Conservation (phyloP, 2,797 vertebrate species). For the Megaceryle alcyon region DNA sequence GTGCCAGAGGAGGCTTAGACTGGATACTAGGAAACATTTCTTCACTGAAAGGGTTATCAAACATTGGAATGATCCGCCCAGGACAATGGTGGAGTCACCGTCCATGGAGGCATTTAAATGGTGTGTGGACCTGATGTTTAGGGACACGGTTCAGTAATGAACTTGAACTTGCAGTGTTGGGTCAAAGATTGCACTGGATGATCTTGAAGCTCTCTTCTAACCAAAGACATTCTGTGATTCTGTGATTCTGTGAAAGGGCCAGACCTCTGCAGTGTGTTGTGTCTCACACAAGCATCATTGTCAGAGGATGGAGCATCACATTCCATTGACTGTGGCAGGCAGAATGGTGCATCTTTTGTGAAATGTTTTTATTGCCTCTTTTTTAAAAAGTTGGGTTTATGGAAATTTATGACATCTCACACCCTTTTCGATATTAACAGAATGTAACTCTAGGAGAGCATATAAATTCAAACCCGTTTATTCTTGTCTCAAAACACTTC, state of each 20-base stretch:
- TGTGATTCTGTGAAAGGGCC: not conserved
- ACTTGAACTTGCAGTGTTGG: too few species aligned
- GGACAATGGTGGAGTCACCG: too few species aligned
- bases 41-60: too few species aligned
- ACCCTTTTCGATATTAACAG: constrained; percentile 18
- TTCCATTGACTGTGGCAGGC: constrained; percentile 1
- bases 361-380: constrained; percentile 52
- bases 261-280: not conserved
- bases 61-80: too few species aligned
- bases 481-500: constrained; percentile 10
- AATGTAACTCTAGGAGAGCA: constrained; percentile 43
- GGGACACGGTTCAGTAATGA: too few species aligned
- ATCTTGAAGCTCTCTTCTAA: too few species aligned
- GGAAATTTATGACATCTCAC: constrained; percentile 47
- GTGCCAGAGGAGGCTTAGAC: too few species aligned
- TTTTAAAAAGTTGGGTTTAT: constrained; percentile 48
- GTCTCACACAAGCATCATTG: not conserved
- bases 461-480: not conserved
- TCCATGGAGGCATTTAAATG: too few species aligned
- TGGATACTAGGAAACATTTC: too few species aligned
- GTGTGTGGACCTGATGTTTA: too few species aligned
- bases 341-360: constrained; percentile 38
- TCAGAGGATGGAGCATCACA: constrained; percentile 20
- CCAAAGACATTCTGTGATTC: too few species aligned
- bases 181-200: too few species aligned